Percentiles rank a stretch among this genome's conserved stretches.
These are phyloP conservation scores for Smittia sp. DNA, from an alignment of 2,888 invertebrate genomes.

Conservation along the genomic window DNA sequence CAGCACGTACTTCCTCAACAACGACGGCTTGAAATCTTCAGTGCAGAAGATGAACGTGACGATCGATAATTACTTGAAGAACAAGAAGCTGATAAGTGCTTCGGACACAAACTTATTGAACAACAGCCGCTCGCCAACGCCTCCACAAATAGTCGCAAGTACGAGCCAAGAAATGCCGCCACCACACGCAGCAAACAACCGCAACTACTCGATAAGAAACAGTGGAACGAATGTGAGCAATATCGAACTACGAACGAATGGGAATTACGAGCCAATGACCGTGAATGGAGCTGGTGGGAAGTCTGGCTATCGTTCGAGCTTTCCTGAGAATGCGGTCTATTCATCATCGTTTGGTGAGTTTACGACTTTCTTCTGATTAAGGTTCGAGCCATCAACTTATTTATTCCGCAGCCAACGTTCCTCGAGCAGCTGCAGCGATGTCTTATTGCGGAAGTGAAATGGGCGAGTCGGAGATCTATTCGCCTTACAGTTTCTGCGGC, in stretches of 20 bases:
- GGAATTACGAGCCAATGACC: constrained; percentile 28
- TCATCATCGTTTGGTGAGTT: constrained; percentile 29
- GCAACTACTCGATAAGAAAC: background rate
- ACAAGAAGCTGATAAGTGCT: constrained; percentile 49
- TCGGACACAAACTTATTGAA: constrained; percentile 35
- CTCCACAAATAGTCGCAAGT: constrained; percentile 27
- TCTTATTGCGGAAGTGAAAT: constrained; percentile 81
- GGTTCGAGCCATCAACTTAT: background rate
- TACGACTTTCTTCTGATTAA: background rate
- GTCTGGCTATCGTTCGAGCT: constrained; percentile 17
- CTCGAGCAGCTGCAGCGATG: constrained; percentile 62
- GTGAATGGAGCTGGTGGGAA: background rate
- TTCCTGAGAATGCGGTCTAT: constrained; percentile 21
- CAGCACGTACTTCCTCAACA: constrained; percentile 32
- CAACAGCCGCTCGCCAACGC: constrained; percentile 29
- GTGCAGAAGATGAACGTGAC: constrained; percentile 54
- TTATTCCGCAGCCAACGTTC: background rate
- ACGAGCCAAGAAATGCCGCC: background rate
- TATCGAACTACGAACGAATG: constrained; percentile 21
- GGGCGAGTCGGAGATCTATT: constrained; percentile 77
- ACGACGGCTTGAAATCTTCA: constrained; percentile 51
- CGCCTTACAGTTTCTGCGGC: constrained; percentile 73
- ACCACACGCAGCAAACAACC: background rate
- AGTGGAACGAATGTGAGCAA: constrained; percentile 7
- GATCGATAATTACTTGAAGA: constrained; percentile 53